Percentiles rank a stretch among this genome's conserved stretches.
phyloP scores from a whole-genome alignment of 2,888 invertebrate species.

The Mythimna loreyi region DNA sequence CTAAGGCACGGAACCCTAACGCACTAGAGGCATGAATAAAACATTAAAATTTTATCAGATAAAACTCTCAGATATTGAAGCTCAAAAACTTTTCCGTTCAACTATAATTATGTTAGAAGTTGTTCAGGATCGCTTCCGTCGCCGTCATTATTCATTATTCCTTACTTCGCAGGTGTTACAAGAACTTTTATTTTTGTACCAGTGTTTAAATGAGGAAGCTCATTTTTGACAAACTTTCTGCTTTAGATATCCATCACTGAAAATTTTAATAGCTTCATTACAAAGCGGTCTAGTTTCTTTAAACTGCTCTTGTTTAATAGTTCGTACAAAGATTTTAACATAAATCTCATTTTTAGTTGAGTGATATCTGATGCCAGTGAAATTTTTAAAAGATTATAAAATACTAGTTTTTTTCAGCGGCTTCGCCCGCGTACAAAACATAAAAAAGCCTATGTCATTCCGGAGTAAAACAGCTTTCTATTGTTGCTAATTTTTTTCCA shows the following conservation, averaged over 20 bases:
- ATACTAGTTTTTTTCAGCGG: too few relatives aligned
- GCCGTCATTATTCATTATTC: constrained; percentile 24
- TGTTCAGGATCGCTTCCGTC: constrained; percentile 19
- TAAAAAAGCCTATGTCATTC: too few relatives aligned
- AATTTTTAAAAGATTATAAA: too few relatives aligned
- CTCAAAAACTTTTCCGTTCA: constrained; percentile 26
- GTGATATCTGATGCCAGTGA: too few relatives aligned
- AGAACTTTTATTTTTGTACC: constrained; percentile 41
- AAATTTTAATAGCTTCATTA: background rate
- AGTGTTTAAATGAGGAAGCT: constrained; percentile 27
- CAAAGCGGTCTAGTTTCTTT: background rate
- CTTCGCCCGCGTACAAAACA: too few relatives aligned
- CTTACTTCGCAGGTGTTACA: constrained; percentile 41
- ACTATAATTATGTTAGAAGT: constrained; percentile 40
- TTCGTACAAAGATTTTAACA: too few relatives aligned
- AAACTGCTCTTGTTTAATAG: too few relatives aligned
- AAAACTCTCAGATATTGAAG: background rate
- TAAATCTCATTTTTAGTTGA: too few relatives aligned
- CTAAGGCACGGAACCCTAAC: background rate
- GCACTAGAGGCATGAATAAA: background rate
- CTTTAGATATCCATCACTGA: constrained; percentile 13
- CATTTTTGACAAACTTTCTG: constrained; percentile 26
- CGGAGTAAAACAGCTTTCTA: too few relatives aligned
- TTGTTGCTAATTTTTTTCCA: too few relatives aligned
- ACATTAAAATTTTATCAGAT: background rate